A percentile compares a stretch with the other conserved stretches of the same genome.
Evolutionary conservation across 1,140 invertebrate species (phyloP).

Genomic region (Littorina saxatilis): DNA sequence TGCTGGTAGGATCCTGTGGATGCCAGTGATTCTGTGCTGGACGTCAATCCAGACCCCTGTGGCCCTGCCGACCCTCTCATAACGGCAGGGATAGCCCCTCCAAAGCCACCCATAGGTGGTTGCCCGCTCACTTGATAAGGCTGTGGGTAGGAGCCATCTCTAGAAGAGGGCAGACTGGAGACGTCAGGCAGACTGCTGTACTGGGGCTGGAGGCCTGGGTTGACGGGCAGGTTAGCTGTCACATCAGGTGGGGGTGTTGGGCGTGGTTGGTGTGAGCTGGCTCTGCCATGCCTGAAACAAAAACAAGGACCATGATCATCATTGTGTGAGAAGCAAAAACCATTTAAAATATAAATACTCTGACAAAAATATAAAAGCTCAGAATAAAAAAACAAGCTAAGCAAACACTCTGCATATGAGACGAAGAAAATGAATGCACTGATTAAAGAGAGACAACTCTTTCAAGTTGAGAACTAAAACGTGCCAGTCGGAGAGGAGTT

Average conservation of each 20-base stretch:
- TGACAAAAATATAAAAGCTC: too few species aligned
- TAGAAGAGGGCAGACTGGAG: neutral
- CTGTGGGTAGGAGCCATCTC: neutral
- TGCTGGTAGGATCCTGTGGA: slow-evolving; percentile 31
- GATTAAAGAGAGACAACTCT: too few species aligned
- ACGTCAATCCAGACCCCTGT: neutral
- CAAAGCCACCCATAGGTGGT: neutral
- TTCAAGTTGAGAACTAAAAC: too few species aligned
- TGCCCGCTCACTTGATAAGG: neutral
- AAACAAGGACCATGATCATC: too few species aligned
- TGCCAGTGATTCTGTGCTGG: slow-evolving; percentile 27
- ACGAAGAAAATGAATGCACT: too few species aligned
- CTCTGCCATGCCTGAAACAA: neutral
- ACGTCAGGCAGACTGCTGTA: neutral
- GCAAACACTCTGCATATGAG: too few species aligned
- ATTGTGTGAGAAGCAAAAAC: neutral
- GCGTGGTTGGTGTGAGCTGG: neutral
- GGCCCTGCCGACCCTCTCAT: neutral
- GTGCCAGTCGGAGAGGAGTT: too few species aligned
- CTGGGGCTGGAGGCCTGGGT: slow-evolving; percentile 1
- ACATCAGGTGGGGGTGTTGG: slow-evolving; percentile 11
- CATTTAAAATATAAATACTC: too few species aligned
- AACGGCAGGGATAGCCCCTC: neutral
- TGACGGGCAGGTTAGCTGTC: slow-evolving; percentile 27
- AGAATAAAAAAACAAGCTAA: too few species aligned